A percentile compares a stretch with the other conserved stretches of the same genome.
Evolutionary conservation across 1,140 invertebrate species (phyloP).

Genomic region (Sminthurides bifidus): DNA sequence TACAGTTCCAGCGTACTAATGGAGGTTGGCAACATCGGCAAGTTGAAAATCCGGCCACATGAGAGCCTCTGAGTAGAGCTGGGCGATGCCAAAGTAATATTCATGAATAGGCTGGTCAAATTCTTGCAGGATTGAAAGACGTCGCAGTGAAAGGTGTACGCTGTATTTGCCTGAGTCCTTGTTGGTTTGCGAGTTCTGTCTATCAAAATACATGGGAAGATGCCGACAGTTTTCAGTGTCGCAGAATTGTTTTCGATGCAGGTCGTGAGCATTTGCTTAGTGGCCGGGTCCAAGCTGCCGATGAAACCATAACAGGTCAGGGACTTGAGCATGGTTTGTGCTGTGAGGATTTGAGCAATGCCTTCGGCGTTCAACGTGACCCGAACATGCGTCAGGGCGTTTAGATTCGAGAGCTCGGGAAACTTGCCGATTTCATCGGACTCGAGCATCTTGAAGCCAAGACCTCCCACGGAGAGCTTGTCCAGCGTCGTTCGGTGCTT

Average conservation of each 20-base stretch:
- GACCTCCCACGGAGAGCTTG: background rate
- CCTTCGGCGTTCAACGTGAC: background rate
- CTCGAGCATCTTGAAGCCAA: background rate
- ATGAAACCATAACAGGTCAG: background rate
- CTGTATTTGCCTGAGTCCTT: too few relatives aligned
- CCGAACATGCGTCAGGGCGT: background rate
- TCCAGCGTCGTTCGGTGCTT: background rate
- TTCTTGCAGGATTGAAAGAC: too few relatives aligned
- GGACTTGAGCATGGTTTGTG: background rate
- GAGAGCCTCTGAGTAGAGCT: too few relatives aligned
- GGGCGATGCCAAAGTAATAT: too few relatives aligned
- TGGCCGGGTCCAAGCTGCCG: background rate
- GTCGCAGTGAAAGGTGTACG: too few relatives aligned
- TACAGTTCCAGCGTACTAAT: too few relatives aligned
- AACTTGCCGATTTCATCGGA: background rate
- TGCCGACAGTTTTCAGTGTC: background rate
- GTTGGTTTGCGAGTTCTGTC: too few relatives aligned
- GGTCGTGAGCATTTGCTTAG: background rate
- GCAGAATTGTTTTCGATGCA: background rate
- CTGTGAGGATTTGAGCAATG: background rate
- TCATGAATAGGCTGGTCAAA: too few relatives aligned
- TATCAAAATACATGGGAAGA: slow-evolving; percentile 3
- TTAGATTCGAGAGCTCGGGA: too few relatives aligned
- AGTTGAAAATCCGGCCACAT: too few relatives aligned
- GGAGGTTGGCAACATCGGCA: too few relatives aligned